phyloP scores from a whole-genome alignment of 2,797 vertebrate species.

The Smutsia temminckii region DNA sequence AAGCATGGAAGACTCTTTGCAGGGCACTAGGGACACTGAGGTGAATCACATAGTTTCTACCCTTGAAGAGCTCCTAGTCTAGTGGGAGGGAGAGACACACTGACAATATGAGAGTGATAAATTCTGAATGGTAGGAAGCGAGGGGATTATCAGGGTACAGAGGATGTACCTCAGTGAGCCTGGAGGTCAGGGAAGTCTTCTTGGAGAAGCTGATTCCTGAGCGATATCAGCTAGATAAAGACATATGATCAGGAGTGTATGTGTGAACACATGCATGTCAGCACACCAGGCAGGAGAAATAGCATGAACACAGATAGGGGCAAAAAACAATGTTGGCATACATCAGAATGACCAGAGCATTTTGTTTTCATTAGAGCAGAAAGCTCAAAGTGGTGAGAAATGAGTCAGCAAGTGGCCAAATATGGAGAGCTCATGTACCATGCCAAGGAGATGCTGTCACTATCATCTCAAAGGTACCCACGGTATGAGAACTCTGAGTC shows the following conservation, averaged over 20 bases:
- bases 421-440: background rate
- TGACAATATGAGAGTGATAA: background rate
- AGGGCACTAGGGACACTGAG: background rate
- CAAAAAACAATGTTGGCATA: background rate
- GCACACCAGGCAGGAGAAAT: background rate
- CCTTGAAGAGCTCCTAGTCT: background rate
- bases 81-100: background rate
- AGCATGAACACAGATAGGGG: background rate
- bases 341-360: background rate
- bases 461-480: background rate
- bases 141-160: background rate
- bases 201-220: background rate
- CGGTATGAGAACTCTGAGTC: background rate
- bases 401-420: background rate
- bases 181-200: background rate
- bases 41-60: background rate
- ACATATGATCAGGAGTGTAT: background rate
- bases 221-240: background rate
- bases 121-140: background rate
- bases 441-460: background rate
- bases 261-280: background rate
- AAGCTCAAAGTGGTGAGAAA: background rate
- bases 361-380: conserved; percentile 21
- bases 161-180: background rate
- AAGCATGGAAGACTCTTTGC: background rate